These are phyloP conservation scores for Bombus pascuorum DNA, from an alignment of 1,140 invertebrate genomes.

Conservation along the genomic window DNA sequence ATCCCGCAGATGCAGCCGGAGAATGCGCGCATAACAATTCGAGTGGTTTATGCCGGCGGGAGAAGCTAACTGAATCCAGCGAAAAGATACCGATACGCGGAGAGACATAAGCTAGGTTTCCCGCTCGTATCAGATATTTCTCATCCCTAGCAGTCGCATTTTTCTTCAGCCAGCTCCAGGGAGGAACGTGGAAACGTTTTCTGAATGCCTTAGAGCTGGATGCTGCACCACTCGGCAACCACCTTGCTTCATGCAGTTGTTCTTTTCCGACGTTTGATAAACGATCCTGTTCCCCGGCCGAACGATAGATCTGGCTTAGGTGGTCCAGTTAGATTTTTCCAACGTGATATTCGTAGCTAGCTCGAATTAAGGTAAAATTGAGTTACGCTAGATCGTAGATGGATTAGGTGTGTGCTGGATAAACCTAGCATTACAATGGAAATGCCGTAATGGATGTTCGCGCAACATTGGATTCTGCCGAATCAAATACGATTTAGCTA, in stretches of 20 bases:
- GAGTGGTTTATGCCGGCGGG: constrained; percentile 38
- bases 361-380: neutral
- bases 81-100: constrained; percentile 51
- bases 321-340: neutral
- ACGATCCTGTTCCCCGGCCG: neutral
- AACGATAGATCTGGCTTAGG: constrained; percentile 6
- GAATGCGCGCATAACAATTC: constrained; percentile 60
- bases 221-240: neutral
- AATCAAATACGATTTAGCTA: neutral
- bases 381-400: neutral
- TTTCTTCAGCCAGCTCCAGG: constrained; percentile 45
- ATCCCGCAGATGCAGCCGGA: constrained; percentile 34
- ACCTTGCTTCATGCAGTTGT: neutral
- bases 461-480: neutral
- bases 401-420: neutral
- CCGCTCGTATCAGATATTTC: constrained; percentile 52
- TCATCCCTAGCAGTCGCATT: constrained; percentile 49
- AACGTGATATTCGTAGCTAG: no score
- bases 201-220: constrained; percentile 4
- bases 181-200: constrained; percentile 29
- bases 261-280: constrained; percentile 12
- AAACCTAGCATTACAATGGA: neutral
- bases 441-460: neutral
- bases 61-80: constrained; percentile 41
- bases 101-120: constrained; percentile 56